Evolutionary conservation across 2,113 vertebrate genomes (phyloP).

Genomic region (Sapayoa aenigma): DNA sequence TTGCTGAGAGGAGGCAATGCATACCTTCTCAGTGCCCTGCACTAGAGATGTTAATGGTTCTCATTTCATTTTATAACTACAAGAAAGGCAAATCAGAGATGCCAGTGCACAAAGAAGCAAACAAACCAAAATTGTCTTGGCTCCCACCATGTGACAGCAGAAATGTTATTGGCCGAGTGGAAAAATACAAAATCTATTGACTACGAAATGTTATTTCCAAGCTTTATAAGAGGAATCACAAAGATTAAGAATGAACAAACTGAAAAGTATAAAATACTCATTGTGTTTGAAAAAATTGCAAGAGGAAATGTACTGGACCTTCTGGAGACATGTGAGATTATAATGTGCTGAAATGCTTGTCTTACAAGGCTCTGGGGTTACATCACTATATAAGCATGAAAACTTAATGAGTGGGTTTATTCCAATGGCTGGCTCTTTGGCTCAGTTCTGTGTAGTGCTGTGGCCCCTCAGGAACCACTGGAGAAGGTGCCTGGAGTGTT

Average conservation of each 20-base stretch:
- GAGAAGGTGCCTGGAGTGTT: not conserved
- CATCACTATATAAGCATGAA: not conserved
- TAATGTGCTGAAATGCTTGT: not conserved
- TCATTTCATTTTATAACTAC: not conserved
- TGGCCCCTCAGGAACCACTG: not conserved
- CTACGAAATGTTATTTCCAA: slow-evolving; percentile 5
- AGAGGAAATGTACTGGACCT: not conserved
- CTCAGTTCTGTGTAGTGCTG: not conserved
- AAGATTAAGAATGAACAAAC: slow-evolving; percentile 30
- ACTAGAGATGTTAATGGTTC: not conserved
- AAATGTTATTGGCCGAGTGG: not conserved
- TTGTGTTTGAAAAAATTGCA: not conserved
- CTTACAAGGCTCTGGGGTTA: not conserved
- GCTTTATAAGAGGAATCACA: not conserved
- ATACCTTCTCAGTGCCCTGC: not conserved
- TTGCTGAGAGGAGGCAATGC: not conserved
- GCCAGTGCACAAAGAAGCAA: not conserved
- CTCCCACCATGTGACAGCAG: not conserved
- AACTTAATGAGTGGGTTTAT: not conserved
- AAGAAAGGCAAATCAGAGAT: not conserved
- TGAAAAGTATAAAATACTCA: not conserved
- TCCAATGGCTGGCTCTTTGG: not conserved
- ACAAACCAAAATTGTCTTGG: not conserved
- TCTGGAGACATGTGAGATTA: not conserved
- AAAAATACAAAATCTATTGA: slow-evolving; percentile 34